Base-by-base conservation (phyloP, 2,888 invertebrate species). In the Bombyx huttoni region DNA sequence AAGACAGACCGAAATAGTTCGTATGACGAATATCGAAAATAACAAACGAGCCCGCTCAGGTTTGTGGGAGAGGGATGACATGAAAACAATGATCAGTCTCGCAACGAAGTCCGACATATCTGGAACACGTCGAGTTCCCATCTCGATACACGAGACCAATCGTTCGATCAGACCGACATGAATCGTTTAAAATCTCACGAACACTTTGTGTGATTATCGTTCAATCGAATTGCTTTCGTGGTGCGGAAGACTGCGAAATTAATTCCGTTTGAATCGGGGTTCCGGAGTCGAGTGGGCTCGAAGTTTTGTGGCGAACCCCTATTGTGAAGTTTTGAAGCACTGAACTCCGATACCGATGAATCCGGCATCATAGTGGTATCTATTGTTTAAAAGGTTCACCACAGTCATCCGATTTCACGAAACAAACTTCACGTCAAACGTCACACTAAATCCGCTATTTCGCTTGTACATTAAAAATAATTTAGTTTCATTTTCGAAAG, bases 131-230 rank as follows among this genome's bases (percentile, higher is more conserved):
- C 24, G 24, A 24, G 24, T 7, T 40, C 40, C 40, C 8, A 40
- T 40, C 8, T 40, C 40, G 40, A 40, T 40, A 40, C 40, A 40
- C 2, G 1, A 24, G 55, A 60, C 59, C 58, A 55, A 58, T 62
- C 54, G 55, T 53, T 57, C 52, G 58, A 51, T 52, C 58, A 54
- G 56, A 60, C 58, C 59, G 60, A 58, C 59, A 61, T 62, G 59
- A 65, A 66, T 63, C 61, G 60, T 62, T 67, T 64, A 64, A 65
- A 64, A 66, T 64, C 61, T 57, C 58, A 61, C 58, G 62, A 62
- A 58, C 60, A 64, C 64, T 64, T 60, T 58, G 58, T 54, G 48
- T 56, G 59, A 67, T 68, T 63, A 62, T 56, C 54, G 53, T 58
- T 53, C 50, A 56, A 54, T 53, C 59, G 56, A 51, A 50, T 54